Evolutionary conservation across 2,113 vertebrate species (phyloP), one percentile per base, ranked within the genome.

Genomic region (Sula dactylatra): DNA sequence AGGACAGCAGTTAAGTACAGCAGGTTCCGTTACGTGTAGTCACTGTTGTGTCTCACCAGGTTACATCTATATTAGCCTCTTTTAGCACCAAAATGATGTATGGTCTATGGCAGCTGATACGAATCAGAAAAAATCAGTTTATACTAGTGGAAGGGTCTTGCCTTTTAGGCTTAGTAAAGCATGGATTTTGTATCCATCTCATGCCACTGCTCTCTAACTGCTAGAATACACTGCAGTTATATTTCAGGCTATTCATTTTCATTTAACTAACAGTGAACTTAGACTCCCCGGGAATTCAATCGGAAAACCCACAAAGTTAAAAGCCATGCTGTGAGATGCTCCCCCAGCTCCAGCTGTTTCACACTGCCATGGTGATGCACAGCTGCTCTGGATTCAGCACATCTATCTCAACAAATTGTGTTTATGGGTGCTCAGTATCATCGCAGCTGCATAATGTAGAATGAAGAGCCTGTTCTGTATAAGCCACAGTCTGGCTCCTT

Each of bases 371-470:
- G 22, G 56, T 55, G 66, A 47, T 6, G 8, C 9, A 42, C 8
- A 4, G 22, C 32, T 65, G 56, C 56, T 20, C 32, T 52, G 36
- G 42, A 27, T 44, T 71, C 76, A 86, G 50, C 40, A 58, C 26
- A 26, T 16, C 22, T 7, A 2, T n/a, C 61, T 61, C n/a, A 3
- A 31, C 5, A 42, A 38, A 24, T 6, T 26, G 2, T 31, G 17
- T 34, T 82, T 52, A 59, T 42, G 25, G 38, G 10, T 38, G 7
- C 38, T 69, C 38, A 29, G 29, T 40, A 50, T 26, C 29, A 59
- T 8, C 4, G 2, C 17, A 64, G 20, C 3, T 44, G 14, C 0
- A 0, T 17, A 42, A 36, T 29, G 3, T 2, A 50, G 36, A 62
- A 59, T 16, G 24, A 79, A 90, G 58, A 82, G 13, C 32, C 25